phyloP scores from a whole-genome alignment of 2,888 invertebrate species.

The Salpingus planirostris region DNA sequence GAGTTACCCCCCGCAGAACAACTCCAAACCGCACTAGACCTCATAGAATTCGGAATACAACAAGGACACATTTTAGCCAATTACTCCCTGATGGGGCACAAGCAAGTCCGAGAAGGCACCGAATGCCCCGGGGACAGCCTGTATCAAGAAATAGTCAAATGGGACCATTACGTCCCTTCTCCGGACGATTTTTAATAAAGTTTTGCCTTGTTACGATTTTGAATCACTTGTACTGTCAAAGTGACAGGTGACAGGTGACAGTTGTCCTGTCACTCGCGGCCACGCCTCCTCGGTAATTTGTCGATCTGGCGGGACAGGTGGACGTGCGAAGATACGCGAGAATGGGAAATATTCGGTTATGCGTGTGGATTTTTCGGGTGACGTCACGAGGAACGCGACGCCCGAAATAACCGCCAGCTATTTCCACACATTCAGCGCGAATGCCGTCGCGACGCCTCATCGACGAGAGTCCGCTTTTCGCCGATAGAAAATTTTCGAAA shows the following conservation, averaged over 20 bases:
- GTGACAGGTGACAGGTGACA: too few species aligned
- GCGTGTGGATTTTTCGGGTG: not conserved
- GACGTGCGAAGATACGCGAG: too few species aligned
- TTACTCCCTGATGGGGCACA: constrained; percentile 58
- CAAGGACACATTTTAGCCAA: constrained; percentile 50
- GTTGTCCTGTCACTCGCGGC: too few species aligned
- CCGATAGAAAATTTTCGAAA: too few species aligned
- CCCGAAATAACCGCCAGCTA: constrained; percentile 26
- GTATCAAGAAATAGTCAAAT: constrained; percentile 51
- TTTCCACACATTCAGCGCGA: constrained; percentile 19
- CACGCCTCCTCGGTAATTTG: too few species aligned
- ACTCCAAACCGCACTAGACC: constrained; percentile 47
- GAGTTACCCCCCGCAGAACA: constrained; percentile 52
- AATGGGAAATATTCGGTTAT: too few species aligned
- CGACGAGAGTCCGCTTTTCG: too few species aligned
- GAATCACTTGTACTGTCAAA: too few species aligned
- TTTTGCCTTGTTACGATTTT: too few species aligned
- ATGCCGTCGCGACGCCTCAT: too few species aligned
- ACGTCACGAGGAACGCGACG: constrained; percentile 16
- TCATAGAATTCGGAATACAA: constrained; percentile 54
- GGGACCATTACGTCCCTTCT: constrained; percentile 47
- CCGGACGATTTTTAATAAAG: too few species aligned
- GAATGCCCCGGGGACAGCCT: constrained; percentile 61
- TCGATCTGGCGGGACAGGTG: too few species aligned
- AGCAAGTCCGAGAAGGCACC: constrained; percentile 49